A percentile compares a stretch with the other conserved stretches of the same genome.
phyloP scores from a whole-genome alignment of 2,113 vertebrate species.

The human (Homo sapiens) region DNA sequence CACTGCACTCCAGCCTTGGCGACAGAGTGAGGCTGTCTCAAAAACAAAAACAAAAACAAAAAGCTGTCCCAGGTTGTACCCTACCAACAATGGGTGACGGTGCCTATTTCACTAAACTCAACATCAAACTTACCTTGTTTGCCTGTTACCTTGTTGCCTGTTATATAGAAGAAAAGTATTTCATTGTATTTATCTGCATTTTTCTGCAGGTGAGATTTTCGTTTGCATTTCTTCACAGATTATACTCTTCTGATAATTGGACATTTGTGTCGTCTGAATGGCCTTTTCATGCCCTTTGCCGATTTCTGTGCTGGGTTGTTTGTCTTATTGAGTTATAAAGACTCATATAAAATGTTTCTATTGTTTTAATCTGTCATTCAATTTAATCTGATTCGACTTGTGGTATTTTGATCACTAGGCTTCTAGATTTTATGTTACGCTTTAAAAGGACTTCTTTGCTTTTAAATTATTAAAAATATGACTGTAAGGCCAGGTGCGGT shows the following conservation, averaged over 20 bases:
- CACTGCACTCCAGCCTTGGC: too few species aligned
- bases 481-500: too few species aligned
- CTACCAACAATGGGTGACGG: neutral
- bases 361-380: neutral
- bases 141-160: neutral
- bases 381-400: neutral
- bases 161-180: neutral
- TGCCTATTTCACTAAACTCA: neutral
- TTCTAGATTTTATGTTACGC: neutral
- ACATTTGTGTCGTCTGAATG: neutral
- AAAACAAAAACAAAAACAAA: neutral
- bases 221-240: neutral
- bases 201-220: neutral
- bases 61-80: neutral
- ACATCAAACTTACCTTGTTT: neutral
- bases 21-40: too few species aligned
- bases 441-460: neutral
- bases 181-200: neutral
- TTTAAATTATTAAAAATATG: too few species aligned
- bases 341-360: accelerated
- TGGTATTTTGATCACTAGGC: neutral
- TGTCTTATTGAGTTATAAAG: neutral
- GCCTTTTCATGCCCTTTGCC: neutral
- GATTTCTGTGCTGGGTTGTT: neutral
- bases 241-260: neutral